Conservation (phyloP, 2,797 vertebrate species). For the Orestias chungarensis region DNA sequence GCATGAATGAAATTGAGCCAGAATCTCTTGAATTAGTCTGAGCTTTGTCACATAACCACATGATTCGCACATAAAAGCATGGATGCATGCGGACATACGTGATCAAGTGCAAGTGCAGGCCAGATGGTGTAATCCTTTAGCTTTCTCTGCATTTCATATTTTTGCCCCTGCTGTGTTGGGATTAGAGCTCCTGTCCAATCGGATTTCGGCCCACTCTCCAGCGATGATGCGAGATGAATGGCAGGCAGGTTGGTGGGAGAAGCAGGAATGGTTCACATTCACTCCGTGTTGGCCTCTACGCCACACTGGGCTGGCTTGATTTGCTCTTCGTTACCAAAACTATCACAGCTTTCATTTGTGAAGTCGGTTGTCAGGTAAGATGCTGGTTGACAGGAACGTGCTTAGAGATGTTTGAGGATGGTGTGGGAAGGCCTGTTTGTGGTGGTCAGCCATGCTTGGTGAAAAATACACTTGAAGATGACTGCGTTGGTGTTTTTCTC, state of each 20-base stretch:
- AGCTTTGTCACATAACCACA: conserved; percentile 14
- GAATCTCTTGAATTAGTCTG: background rate
- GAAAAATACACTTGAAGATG: background rate
- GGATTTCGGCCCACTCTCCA: conserved; percentile 57
- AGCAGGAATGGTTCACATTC: conserved; percentile 38
- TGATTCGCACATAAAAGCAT: conserved; percentile 17
- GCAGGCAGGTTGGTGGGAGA: conserved; percentile 38
- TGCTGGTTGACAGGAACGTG: background rate
- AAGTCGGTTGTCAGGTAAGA: conserved; percentile 70
- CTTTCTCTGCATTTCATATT: conserved; percentile 68
- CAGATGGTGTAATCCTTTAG: conserved; percentile 78
- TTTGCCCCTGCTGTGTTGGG: conserved; percentile 55
- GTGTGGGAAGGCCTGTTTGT: too few species aligned
- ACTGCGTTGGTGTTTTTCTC: too few species aligned
- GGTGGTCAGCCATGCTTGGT: background rate
- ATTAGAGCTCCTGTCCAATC: conserved; percentile 73
- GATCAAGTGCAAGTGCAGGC: conserved; percentile 38
- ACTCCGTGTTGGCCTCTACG: background rate
- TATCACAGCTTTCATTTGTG: background rate
- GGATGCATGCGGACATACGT: conserved; percentile 30
- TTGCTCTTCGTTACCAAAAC: background rate
- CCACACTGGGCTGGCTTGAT: conserved; percentile 1
- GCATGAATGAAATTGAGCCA: conserved; percentile 53
- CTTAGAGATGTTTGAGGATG: too few species aligned
- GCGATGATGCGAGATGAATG: conserved; percentile 66